phyloP scores from a whole-genome alignment of 2,113 vertebrate genomes.

The Neoarius graeffei region DNA sequence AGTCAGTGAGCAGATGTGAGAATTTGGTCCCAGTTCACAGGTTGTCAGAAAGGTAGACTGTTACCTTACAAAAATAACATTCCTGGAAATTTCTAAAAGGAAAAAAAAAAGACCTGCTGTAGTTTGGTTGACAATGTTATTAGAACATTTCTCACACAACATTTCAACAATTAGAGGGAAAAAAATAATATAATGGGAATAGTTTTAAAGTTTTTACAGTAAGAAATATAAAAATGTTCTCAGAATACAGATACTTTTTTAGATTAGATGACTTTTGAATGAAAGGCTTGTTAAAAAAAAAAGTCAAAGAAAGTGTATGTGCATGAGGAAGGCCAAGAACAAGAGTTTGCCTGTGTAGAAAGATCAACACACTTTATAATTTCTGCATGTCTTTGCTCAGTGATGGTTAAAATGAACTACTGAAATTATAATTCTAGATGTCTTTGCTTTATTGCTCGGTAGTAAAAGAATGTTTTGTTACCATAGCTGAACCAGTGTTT shows the following conservation, averaged over 20 bases:
- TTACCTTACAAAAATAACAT: too few relatives aligned
- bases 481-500: slow-evolving; percentile 31
- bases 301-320: too few relatives aligned
- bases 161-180: too few relatives aligned
- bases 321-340: neutral
- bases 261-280: neutral
- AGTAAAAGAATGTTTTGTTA: slow-evolving; percentile 1
- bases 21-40: too few relatives aligned
- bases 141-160: too few relatives aligned
- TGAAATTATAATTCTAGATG: slow-evolving; percentile 16
- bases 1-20: too few relatives aligned
- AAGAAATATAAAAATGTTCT: neutral
- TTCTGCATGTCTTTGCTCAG: neutral
- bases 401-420: slow-evolving; percentile 12
- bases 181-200: too few relatives aligned
- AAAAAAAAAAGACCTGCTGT: too few relatives aligned
- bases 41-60: too few relatives aligned
- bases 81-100: too few relatives aligned
- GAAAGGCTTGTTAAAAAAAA: neutral
- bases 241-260: neutral
- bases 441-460: slow-evolving; percentile 6
- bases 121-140: too few relatives aligned
- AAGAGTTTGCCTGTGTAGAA: neutral
- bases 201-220: too few relatives aligned
- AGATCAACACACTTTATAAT: neutral